Evolutionary conservation across 2,888 invertebrate species (phyloP), one percentile per base, ranked within the genome.

Genomic region (Bugulina stolonifera): DNA sequence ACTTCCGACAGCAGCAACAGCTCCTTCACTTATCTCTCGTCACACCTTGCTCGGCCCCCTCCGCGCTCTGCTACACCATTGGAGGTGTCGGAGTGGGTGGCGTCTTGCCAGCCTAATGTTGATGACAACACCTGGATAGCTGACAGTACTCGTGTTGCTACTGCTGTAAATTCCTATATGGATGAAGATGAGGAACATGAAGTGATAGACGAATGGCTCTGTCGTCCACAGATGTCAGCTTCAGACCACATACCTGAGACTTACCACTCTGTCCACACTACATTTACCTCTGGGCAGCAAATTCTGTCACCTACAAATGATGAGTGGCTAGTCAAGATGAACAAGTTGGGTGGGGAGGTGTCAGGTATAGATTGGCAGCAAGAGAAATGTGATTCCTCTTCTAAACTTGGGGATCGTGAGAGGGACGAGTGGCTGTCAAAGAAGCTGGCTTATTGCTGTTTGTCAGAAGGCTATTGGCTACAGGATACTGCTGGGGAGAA

Each of bases 21-120:
- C 34, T 25, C 10, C 10, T 22, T 32, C 18, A 29, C 64, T 14
- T 5, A 5, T 27, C 25, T 10, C 34, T 14, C 25, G 5, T 29
- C 64, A 32, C 18, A 18, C 14, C 3, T 14, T 2, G 14, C 3
- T 3, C 25, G 10, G 29, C 5, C 64, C 1, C 10, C 14, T 3
- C 5, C 5, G 3, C 29, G 18, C 18, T 18, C 10, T 32, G 29
- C 22, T 25, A 29, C 64, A 14, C 64, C 64, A 5, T 5, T 10
- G 14, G 27, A 64, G 14, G 64, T 64, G 5, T 64, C 64, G 2
- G 32, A 64, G 32, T 64, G 64, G 64, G 32, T 64, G 32, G 64
- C 64, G 10, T 25, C 64, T 32, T 64, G 64, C 64, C 14, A 25
- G 5, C 3, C 32, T 32, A 25, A 5, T 57, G 57, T 23, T 25